These are phyloP conservation scores for Melinaea marsaeus DNA, from an alignment of 2,888 invertebrate genomes.

Conservation along the genomic window DNA sequence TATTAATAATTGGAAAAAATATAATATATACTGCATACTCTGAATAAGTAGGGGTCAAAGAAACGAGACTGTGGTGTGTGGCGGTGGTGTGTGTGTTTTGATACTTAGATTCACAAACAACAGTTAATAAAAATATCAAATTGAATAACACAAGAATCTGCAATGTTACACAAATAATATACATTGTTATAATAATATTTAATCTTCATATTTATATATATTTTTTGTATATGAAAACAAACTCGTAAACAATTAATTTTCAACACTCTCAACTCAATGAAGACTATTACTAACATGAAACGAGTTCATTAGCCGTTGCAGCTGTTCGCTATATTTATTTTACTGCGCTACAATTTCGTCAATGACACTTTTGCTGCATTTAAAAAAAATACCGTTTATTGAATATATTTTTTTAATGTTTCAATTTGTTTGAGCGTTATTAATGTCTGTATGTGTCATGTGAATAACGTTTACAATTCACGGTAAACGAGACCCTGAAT, in stretches of 20 bases:
- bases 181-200: too few species aligned
- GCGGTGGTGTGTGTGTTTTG: constrained; percentile 12
- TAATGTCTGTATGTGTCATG: background rate
- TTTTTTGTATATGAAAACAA: too few species aligned
- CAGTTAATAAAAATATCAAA: too few species aligned
- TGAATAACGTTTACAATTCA: background rate
- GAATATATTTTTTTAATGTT: background rate
- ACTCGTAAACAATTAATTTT: constrained; percentile 23
- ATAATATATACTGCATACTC: too few species aligned
- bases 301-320: constrained; percentile 37
- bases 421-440: background rate
- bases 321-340: constrained; percentile 68
- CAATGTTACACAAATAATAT: too few species aligned
- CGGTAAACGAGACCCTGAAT: too few species aligned
- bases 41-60: too few species aligned
- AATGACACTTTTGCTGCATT: constrained; percentile 58
- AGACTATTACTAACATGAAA: constrained; percentile 11
- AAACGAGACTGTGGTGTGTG: too few species aligned
- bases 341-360: constrained; percentile 58
- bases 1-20: too few species aligned
- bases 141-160: too few species aligned
- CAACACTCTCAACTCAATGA: constrained; percentile 53
- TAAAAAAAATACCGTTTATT: constrained; percentile 42
- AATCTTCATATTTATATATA: too few species aligned
- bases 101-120: constrained; percentile 1